Conservation (phyloP, 2,113 vertebrate genomes). For the Globicephala melas region DNA sequence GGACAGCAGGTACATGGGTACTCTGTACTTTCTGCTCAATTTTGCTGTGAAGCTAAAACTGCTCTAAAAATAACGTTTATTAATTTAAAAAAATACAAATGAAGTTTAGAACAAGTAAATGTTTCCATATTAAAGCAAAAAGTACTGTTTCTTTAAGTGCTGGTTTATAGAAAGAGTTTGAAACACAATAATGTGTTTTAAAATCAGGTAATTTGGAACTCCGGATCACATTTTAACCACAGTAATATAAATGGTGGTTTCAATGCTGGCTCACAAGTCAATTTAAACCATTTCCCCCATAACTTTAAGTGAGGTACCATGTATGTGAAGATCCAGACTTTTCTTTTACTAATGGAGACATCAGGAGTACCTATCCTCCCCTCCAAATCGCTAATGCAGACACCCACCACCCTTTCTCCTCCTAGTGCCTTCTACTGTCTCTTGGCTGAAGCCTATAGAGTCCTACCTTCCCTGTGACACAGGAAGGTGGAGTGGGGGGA, state of each 20-base stretch:
- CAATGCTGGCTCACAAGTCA: not conserved
- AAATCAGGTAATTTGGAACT: not conserved
- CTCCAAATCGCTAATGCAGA: not conserved
- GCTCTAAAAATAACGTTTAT: not conserved
- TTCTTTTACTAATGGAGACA: not conserved
- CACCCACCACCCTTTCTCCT: not conserved
- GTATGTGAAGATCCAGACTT: not conserved
- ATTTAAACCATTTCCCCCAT: not conserved
- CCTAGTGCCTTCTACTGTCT: not conserved
- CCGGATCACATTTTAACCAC: not conserved
- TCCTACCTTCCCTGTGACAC: not conserved
- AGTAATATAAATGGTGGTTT: slow-evolving; percentile 4
- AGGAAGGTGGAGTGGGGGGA: not conserved
- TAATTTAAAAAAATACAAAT: slow-evolving; percentile 20
- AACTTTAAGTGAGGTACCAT: not conserved
- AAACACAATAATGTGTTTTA: not conserved
- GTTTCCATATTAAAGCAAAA: slow-evolving; percentile 12
- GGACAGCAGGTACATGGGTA: not conserved
- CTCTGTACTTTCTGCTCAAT: not conserved
- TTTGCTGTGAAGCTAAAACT: not conserved
- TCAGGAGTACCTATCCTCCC: not conserved
- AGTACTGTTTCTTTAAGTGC: not conserved
- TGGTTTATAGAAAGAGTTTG: not conserved
- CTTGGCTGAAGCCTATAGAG: not conserved
- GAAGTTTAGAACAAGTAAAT: not conserved